Evolutionary conservation across 2,797 vertebrate species (phyloP).

Genomic region (Ispidina lecontei): DNA sequence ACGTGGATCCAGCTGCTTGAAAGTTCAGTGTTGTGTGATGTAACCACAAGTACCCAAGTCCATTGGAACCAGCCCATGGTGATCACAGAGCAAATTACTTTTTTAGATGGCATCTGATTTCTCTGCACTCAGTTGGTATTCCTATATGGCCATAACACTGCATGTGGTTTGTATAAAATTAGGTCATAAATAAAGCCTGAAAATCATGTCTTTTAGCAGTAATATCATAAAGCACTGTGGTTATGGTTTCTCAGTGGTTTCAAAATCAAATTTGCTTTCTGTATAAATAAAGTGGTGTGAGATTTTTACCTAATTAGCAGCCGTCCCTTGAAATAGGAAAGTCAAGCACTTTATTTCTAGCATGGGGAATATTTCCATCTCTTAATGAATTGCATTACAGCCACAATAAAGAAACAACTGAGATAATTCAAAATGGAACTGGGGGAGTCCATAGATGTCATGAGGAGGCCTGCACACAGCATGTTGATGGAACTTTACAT

Average conservation of each 20-base stretch:
- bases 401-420: constrained; percentile 29
- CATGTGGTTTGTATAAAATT: constrained; percentile 12
- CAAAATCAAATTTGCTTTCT: constrained; percentile 47
- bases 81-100: neutral
- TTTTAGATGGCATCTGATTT: neutral
- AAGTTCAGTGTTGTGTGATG: neutral
- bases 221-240: constrained; percentile 30
- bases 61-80: neutral
- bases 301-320: constrained; percentile 59
- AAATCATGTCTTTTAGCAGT: constrained; percentile 10
- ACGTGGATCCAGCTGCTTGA: neutral
- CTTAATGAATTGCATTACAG: constrained; percentile 9
- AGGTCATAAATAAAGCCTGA: constrained; percentile 24
- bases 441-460: neutral
- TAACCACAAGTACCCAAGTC: neutral
- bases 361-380: constrained; percentile 30
- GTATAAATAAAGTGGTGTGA: constrained; percentile 46
- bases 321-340: constrained; percentile 31
- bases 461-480: neutral
- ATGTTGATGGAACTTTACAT: neutral
- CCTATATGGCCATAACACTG: neutral
- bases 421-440: neutral
- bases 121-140: neutral
- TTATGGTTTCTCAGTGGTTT: constrained; percentile 47
- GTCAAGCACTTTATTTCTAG: constrained; percentile 35